These are phyloP conservation scores for Sebastes umbrosus DNA, from an alignment of 2,797 vertebrate species.

Conservation along the genomic window DNA sequence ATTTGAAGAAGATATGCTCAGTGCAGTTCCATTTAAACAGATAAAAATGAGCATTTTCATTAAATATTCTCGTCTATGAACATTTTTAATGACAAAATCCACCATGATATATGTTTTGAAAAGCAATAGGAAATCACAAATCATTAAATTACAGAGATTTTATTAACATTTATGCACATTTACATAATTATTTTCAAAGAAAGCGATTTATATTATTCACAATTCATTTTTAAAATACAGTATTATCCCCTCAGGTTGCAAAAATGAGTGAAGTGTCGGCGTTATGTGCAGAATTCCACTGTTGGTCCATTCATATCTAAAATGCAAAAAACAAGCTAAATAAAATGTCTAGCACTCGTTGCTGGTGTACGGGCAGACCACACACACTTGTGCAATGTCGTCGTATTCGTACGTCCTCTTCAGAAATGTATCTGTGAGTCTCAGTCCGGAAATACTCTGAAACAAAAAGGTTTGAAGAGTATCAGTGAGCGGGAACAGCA, in stretches of 20 bases:
- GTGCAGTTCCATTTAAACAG: not conserved
- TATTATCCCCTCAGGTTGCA: conserved; percentile 41
- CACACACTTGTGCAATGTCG: conserved; percentile 97
- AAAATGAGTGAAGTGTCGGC: conserved; percentile 57
- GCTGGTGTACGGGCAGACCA: conserved; percentile 89
- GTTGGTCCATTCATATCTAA: conserved; percentile 79
- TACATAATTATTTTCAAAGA: conserved; percentile 75
- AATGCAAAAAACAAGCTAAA: conserved; percentile 17
- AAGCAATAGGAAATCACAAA: conserved; percentile 34
- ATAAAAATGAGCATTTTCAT: not conserved
- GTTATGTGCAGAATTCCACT: conserved; percentile 57
- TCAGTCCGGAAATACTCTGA: conserved; percentile 95
- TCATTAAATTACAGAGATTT: conserved; percentile 34
- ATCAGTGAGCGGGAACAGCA: not conserved
- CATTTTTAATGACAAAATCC: not conserved
- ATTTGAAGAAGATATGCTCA: not conserved
- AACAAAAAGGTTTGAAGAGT: conserved; percentile 12
- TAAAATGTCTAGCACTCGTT: conserved; percentile 81
- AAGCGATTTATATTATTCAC: conserved; percentile 75
- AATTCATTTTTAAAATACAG: conserved; percentile 79
- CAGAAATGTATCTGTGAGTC: conserved; percentile 96
- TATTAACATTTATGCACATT: conserved; percentile 80
- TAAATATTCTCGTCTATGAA: not conserved
- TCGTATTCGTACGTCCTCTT: conserved; percentile 99
- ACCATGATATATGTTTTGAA: not conserved